Evolutionary conservation across 2,888 invertebrate genomes (phyloP).

Genomic region (Panzeria rudis): DNA sequence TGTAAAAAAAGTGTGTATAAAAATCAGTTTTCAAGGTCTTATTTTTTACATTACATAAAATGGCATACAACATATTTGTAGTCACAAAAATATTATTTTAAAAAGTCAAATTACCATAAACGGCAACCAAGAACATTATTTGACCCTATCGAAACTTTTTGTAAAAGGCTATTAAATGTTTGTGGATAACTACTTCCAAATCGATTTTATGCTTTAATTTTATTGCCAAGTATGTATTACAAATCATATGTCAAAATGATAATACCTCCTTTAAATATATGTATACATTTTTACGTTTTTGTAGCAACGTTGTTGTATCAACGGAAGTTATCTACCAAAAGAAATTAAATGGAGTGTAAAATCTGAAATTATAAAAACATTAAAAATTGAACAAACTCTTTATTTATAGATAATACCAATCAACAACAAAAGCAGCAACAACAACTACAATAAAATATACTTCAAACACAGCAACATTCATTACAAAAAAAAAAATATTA

Average conservation of each 20-base stretch:
- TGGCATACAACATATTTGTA: constrained; percentile 25
- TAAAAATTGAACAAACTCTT: constrained; percentile 61
- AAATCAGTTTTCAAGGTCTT: neutral
- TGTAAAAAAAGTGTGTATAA: too few species aligned
- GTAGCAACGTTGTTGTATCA: constrained; percentile 16
- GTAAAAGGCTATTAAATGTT: neutral
- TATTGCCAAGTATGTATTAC: neutral
- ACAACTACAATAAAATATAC: neutral
- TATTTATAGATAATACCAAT: constrained; percentile 47
- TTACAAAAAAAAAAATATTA: neutral
- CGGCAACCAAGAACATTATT: neutral
- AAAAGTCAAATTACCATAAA: neutral
- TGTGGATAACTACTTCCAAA: neutral
- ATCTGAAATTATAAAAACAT: constrained; percentile 63
- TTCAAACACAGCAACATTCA: constrained; percentile 21
- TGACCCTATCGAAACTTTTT: neutral
- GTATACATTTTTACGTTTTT: neutral
- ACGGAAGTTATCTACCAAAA: constrained; percentile 65
- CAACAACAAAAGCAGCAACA: constrained; percentile 18
- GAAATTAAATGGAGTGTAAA: constrained; percentile 69
- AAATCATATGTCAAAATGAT: neutral
- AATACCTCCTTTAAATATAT: neutral
- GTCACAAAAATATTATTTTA: constrained; percentile 19
- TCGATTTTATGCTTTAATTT: neutral
- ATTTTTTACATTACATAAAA: neutral